A percentile compares a stretch with the other conserved stretches of the same genome.
Evolutionary conservation across 2,797 vertebrate genomes (phyloP).

Genomic region (Malacoctenus gilli): DNA sequence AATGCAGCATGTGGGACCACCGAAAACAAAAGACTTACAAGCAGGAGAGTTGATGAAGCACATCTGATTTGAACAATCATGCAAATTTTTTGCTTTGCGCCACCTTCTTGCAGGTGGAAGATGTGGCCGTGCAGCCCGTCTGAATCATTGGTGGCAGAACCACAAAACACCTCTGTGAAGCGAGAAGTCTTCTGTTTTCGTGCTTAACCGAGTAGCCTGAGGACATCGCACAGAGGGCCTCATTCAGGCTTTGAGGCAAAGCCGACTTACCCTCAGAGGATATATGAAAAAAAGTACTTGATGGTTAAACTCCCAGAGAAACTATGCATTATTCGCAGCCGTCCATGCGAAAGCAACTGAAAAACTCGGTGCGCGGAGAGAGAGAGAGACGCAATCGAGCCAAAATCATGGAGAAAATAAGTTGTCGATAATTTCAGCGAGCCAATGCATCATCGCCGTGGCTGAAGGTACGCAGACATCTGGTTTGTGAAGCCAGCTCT

Average conservation of each 20-base stretch:
- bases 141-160: slow-evolving; percentile 28
- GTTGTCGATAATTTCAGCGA: slow-evolving; percentile 63
- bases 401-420: slow-evolving; percentile 61
- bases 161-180: slow-evolving; percentile 32
- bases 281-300: slow-evolving; percentile 41
- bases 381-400: slow-evolving; percentile 28
- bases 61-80: slow-evolving; percentile 28
- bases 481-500: slow-evolving; percentile 59
- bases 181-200: slow-evolving; percentile 39
- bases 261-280: too few species aligned
- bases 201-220: slow-evolving; percentile 29
- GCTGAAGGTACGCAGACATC: slow-evolving; percentile 65
- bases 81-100: slow-evolving; percentile 21
- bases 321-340: slow-evolving; percentile 29
- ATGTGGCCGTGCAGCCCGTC: slow-evolving; percentile 12
- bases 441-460: slow-evolving; percentile 50
- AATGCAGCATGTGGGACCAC: slow-evolving; percentile 53
- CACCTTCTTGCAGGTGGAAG: neutral
- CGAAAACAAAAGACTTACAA: slow-evolving; percentile 17
- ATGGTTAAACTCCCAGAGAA: slow-evolving; percentile 54
- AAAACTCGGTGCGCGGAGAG: slow-evolving; percentile 37
- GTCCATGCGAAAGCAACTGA: slow-evolving; percentile 19
- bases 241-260: too few species aligned
- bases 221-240: slow-evolving; percentile 19
- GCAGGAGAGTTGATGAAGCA: slow-evolving; percentile 45